Evolutionary conservation across 1,140 invertebrate genomes (phyloP).

Genomic region (Scaptodrosophila lebanonensis): DNA sequence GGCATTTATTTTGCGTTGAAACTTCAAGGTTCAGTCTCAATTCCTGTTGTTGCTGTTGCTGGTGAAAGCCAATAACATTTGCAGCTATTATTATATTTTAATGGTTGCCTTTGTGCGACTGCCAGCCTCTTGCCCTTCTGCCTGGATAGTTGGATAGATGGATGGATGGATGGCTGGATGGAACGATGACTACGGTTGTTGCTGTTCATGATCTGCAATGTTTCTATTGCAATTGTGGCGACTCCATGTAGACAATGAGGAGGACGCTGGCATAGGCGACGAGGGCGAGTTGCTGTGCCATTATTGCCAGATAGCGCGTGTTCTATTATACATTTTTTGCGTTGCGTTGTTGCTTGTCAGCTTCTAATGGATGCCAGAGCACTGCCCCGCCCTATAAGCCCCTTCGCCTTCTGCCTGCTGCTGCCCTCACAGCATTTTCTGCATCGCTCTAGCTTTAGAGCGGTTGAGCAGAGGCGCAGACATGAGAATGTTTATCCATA

Average conservation of each 20-base stretch:
- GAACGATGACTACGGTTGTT: too few relatives aligned
- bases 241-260: too few relatives aligned
- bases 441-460: slow-evolving; percentile 1
- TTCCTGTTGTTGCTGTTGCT: slow-evolving; percentile 12
- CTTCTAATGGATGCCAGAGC: slow-evolving; percentile 57
- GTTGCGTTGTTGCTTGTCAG: slow-evolving; percentile 39
- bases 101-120: slow-evolving; percentile 59
- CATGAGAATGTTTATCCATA: not conserved
- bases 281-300: too few relatives aligned
- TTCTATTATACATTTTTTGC: slow-evolving; percentile 59
- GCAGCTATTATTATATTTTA: slow-evolving; percentile 72
- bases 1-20: too few relatives aligned
- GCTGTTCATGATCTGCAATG: slow-evolving; percentile 5
- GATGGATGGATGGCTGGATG: slow-evolving; percentile 17
- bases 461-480: slow-evolving; percentile 18
- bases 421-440: slow-evolving; percentile 10
- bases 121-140: slow-evolving; percentile 40
- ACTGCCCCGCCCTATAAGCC: not conserved
- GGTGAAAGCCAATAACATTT: slow-evolving; percentile 31
- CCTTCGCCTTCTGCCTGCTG: slow-evolving; percentile 18
- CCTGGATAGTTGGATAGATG: slow-evolving; percentile 28
- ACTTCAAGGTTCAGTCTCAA: slow-evolving; percentile 5
- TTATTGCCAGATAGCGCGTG: slow-evolving; percentile 56
- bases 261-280: too few relatives aligned
- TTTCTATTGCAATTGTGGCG: slow-evolving; percentile 59